Evolutionary conservation across 2,113 vertebrate genomes (phyloP).

Genomic region (Craseonycteris thonglongyai): DNA sequence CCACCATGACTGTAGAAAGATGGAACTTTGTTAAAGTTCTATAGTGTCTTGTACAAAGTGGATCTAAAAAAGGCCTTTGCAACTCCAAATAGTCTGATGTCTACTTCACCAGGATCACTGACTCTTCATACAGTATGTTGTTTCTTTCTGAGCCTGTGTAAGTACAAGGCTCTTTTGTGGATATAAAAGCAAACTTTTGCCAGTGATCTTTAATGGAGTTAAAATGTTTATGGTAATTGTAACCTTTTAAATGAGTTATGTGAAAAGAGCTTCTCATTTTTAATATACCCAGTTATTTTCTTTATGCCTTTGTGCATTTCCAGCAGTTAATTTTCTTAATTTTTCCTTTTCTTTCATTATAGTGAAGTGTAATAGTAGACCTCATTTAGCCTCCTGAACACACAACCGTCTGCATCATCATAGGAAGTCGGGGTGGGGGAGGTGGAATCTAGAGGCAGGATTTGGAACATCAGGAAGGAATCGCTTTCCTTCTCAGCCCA

Average conservation of each 20-base stretch:
- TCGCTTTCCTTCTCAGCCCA: constrained; percentile 43
- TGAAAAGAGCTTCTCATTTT: constrained; percentile 62
- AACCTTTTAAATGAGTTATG: constrained; percentile 65
- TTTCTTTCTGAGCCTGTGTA: constrained; percentile 35
- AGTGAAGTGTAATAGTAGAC: constrained; percentile 24
- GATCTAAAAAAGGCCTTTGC: constrained; percentile 70
- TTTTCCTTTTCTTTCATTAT: constrained; percentile 54
- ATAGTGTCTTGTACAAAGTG: constrained; percentile 40
- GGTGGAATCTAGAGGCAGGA: constrained; percentile 15
- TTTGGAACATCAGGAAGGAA: constrained; percentile 28
- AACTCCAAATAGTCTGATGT: constrained; percentile 17
- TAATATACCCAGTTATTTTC: constrained; percentile 53
- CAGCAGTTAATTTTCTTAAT: constrained; percentile 59
- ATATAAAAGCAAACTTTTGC: constrained; percentile 41
- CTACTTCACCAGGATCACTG: constrained; percentile 58
- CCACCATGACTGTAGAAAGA: constrained; percentile 51
- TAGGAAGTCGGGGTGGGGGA: not conserved
- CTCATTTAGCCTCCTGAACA: constrained; percentile 13
- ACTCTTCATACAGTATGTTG: not conserved
- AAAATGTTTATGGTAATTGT: constrained; percentile 67
- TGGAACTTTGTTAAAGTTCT: constrained; percentile 50
- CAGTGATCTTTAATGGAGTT: constrained; percentile 47
- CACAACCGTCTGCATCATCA: not conserved
- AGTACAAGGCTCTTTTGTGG: constrained; percentile 35
- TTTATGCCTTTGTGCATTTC: constrained; percentile 61